Base-by-base conservation (phyloP, 2,888 invertebrate genomes). In the Acrobasis suavella region DNA sequence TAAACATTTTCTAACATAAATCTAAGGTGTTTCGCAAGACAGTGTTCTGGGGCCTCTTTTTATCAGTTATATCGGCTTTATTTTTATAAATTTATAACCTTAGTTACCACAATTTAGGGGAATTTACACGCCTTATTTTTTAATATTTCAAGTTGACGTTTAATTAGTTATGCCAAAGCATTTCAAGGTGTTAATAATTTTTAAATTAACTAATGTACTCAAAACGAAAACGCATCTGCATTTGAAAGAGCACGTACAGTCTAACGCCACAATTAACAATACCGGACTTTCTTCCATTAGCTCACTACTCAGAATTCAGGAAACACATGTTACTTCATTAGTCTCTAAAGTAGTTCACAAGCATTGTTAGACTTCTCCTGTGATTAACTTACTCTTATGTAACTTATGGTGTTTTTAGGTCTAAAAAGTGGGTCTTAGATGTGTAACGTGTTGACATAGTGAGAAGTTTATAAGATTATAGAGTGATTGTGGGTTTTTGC, bases 321-420 rank as follows among this genome's bases (percentile, higher is more conserved):
- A 42, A 55, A 56, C 56, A 56, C 16, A 9, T 42, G 56, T 56
- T 42, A 42, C 56, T 42, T 56, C 17, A 56, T 56, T 56, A 56
- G 56, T 42, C 9, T 56, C 56, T 56, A 46, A 55, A 55, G 14
- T 12, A 6, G 17, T 56, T 56, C 56, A 56, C 56, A 56, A 22
- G 42, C 42, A 56, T 56, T 56, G 56, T 56, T 39, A 37, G 32
- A 37, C 55, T 42, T 42, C 56, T 46, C 42, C 56, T 56, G 9
- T 56, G 42, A 56, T 56, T 59, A 42, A 51, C 9, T 14, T 37
- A 12, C 17, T 50, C 16, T 60, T 60, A 60, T 50, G 50, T 51
- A 60, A 60, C 14, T 37, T 9, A n/a, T 22, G 50, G 49, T 56
- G 16, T 56, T 56, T 56, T 56, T 59, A 50, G 49, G 22, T 22